Evolutionary conservation across 2,113 vertebrate species (phyloP).

Genomic region (Plectropomus leopardus): DNA sequence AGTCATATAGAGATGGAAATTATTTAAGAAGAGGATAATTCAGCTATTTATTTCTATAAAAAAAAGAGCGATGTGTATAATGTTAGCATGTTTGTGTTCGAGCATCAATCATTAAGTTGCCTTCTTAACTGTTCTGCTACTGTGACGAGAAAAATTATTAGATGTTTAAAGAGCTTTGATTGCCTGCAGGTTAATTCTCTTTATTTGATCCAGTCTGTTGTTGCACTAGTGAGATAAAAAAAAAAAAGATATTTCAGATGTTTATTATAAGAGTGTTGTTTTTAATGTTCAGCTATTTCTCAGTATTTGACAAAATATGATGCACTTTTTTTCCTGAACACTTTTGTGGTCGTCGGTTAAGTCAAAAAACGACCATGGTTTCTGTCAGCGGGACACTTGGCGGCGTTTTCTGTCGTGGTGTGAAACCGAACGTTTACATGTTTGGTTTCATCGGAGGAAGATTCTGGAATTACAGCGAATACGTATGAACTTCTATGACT

Average conservation of each 20-base stretch:
- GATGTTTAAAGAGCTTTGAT: constrained; percentile 83
- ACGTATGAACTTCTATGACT: constrained; percentile 24
- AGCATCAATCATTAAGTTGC: constrained; percentile 87
- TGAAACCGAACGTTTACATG: constrained; percentile 7
- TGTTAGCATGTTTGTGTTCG: constrained; percentile 89
- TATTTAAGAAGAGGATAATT: constrained; percentile 87
- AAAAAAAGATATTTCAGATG: constrained; percentile 77
- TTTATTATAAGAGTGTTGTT: constrained; percentile 84
- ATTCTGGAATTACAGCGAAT: constrained; percentile 10
- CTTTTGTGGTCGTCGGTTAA: constrained; percentile 58
- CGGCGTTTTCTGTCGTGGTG: constrained; percentile 21
- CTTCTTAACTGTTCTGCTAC: constrained; percentile 86
- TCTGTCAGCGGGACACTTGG: constrained; percentile 30
- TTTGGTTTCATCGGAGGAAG: constrained; percentile 18
- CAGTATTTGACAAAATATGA: constrained; percentile 80
- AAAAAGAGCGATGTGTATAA: constrained; percentile 85
- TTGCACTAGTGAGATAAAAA: constrained; percentile 84
- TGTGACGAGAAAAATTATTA: constrained; percentile 81
- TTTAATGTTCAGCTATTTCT: constrained; percentile 82
- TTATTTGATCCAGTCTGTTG: constrained; percentile 79
- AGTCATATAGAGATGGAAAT: constrained; percentile 87
- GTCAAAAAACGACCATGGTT: constrained; percentile 6
- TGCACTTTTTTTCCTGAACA: constrained; percentile 81
- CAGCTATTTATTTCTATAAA: constrained; percentile 89
- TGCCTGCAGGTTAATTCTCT: constrained; percentile 84